phyloP scores from a whole-genome alignment of 2,113 vertebrate genomes.

The Sprattus sprattus region DNA sequence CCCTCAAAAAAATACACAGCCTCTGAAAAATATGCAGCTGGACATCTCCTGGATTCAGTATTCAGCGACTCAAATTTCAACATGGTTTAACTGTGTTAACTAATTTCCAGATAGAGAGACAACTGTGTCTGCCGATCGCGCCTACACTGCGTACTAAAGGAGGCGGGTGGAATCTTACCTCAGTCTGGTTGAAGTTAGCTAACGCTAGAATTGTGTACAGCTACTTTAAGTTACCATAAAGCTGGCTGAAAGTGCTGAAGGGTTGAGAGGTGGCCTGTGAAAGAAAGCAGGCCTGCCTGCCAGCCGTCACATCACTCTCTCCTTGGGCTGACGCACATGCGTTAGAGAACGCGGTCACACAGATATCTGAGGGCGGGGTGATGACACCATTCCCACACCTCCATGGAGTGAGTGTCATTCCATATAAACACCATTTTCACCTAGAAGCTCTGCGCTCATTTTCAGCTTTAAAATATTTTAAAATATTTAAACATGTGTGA shows the following conservation, averaged over 20 bases:
- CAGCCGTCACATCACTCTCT: constrained; percentile 4
- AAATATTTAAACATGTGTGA: not conserved
- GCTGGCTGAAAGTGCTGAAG: not conserved
- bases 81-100: not conserved
- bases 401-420: not conserved
- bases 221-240: not conserved
- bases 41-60: not conserved
- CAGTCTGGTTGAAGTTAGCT: not conserved
- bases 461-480: not conserved
- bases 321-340: not conserved
- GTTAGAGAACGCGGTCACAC: not conserved
- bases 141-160: not conserved
- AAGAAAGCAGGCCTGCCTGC: not conserved
- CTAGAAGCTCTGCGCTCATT: not conserved
- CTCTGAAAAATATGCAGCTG: constrained; percentile 51
- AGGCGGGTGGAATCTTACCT: not conserved
- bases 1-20: not conserved
- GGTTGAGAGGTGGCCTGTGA: not conserved
- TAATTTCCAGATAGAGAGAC: not conserved
- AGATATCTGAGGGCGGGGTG: not conserved
- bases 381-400: constrained; percentile 11
- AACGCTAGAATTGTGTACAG: not conserved
- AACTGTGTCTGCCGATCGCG: not conserved
- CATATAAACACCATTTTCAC: constrained; percentile 1
- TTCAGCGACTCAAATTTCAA: not conserved